Percentiles rank a stretch among this genome's conserved stretches.
Evolutionary conservation across 2,113 vertebrate genomes (phyloP).

Genomic region (Psephotus haematonotus): DNA sequence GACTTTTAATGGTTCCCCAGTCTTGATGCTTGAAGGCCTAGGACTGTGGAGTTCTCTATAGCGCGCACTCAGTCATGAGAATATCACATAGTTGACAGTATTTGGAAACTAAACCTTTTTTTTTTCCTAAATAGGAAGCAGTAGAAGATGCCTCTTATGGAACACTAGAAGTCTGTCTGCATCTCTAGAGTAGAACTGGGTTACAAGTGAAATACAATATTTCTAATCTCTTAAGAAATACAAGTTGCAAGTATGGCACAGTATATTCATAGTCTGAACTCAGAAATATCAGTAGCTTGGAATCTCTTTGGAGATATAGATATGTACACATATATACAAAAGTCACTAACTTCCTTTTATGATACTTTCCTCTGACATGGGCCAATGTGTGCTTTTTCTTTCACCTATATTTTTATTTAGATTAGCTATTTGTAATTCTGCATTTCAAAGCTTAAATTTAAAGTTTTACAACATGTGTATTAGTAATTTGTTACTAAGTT

Average conservation of each 20-base stretch:
- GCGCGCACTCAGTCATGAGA: neutral
- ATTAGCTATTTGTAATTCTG: slow-evolving; percentile 21
- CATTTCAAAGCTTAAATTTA: slow-evolving; percentile 15
- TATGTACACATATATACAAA: neutral
- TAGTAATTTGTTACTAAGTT: slow-evolving; percentile 38
- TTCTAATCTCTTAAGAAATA: neutral
- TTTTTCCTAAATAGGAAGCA: neutral
- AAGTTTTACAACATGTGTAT: neutral
- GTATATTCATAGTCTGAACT: neutral
- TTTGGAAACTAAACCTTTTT: neutral
- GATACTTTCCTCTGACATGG: neutral
- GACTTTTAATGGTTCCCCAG: neutral
- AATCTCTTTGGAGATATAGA: neutral
- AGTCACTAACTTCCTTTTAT: neutral
- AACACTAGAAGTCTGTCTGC: neutral
- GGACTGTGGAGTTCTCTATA: neutral
- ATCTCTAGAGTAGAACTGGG: neutral
- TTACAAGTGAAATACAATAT: neutral
- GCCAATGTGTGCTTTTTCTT: neutral
- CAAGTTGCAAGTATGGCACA: neutral
- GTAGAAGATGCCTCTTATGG: neutral
- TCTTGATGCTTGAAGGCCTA: neutral
- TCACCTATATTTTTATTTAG: slow-evolving; percentile 6
- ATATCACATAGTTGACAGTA: neutral
- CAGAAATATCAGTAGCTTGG: neutral